Evolutionary conservation across 2,888 invertebrate species (phyloP), one percentile per base, ranked within the genome.

Genomic region (Dastarcus helophoroides): DNA sequence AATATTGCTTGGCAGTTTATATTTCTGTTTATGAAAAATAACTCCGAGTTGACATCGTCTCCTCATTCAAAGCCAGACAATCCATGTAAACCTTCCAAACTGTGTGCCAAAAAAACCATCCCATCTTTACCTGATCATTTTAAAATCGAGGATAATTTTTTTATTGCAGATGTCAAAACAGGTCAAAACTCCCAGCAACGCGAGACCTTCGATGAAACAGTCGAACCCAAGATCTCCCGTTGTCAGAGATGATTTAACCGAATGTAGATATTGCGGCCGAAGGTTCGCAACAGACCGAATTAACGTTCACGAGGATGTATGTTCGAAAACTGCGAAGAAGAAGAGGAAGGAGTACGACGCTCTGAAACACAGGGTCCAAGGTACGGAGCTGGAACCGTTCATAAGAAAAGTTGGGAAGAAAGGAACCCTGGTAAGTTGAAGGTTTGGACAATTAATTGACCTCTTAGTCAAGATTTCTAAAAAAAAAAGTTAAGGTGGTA

Each of bases 341-440:
- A 88, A 86, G 54, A 69, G 94, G 41, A 95, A 90, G 65, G 74
- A 79, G 0, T 97, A 91, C 57, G 95, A 97, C 62, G 81, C 82
- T 2, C 73, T 85, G 23, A 89, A 86, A 53, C 90, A 90, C 60
- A 67, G 97, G n/a, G 76, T 88, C 2, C 66, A 75, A 60, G 93
- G 93, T 13, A 93, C 93, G 0, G 94, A 93, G 48, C 75, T 84
- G 16, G 93, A 90, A 51, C 68, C 73, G 26, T 89, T 76, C 51
- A 69, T 75, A 25, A 64, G 57, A 42, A 76, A 71, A 41, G 37
- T 32, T 4, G 29, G 34, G n/a, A 31, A 33, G 13, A 33, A 36
- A 24, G 32, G 26, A 4, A 10, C 8, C 15, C 33, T 33, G 33
- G 35, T 35, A 27, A 31, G n/a, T 8, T 8, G 11, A 23, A 6